A percentile compares a stretch with the other conserved stretches of the same genome.
These are phyloP conservation scores for Anguilla pacifica DNA, from an alignment of 2,797 vertebrate species.

Conservation along the genomic window DNA sequence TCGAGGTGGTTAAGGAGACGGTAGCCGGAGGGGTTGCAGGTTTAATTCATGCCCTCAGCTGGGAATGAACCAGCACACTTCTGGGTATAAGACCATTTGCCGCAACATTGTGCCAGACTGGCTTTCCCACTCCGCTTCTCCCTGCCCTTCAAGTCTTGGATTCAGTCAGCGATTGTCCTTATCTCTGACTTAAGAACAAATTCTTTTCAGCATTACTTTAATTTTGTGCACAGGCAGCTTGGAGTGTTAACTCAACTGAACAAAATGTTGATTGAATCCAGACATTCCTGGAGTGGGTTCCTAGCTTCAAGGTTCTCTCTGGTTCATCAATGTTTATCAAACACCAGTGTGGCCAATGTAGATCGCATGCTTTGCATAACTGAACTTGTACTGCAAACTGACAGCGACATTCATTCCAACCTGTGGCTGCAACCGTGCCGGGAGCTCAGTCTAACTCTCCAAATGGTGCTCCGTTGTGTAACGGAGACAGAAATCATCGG, in stretches of 20 bases:
- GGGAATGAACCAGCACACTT: not conserved
- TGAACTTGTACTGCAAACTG: not conserved
- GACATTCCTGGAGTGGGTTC: not conserved
- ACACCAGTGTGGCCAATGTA: not conserved
- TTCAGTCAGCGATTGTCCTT: not conserved
- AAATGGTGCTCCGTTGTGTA: not conserved
- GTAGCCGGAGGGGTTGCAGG: not conserved
- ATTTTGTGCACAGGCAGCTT: not conserved
- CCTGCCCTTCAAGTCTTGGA: not conserved
- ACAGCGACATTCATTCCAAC: not conserved
- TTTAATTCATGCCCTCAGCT: not conserved
- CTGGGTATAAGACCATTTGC: not conserved
- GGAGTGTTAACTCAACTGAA: not conserved
- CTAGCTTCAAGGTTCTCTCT: not conserved
- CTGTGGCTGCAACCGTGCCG: not conserved
- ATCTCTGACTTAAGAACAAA: not conserved
- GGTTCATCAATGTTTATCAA: not conserved
- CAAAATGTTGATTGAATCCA: not conserved
- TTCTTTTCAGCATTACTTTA: not conserved
- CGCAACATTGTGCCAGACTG: not conserved
- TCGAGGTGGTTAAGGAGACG: not conserved
- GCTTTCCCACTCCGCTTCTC: not conserved
- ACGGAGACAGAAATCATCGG: not conserved
- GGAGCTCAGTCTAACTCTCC: not conserved
- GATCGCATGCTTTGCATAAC: not conserved